Percentiles rank a stretch among this genome's conserved stretches.
These are phyloP conservation scores for Clarias pachynema DNA, from an alignment of 2,797 vertebrate species.

Conservation along the genomic window DNA sequence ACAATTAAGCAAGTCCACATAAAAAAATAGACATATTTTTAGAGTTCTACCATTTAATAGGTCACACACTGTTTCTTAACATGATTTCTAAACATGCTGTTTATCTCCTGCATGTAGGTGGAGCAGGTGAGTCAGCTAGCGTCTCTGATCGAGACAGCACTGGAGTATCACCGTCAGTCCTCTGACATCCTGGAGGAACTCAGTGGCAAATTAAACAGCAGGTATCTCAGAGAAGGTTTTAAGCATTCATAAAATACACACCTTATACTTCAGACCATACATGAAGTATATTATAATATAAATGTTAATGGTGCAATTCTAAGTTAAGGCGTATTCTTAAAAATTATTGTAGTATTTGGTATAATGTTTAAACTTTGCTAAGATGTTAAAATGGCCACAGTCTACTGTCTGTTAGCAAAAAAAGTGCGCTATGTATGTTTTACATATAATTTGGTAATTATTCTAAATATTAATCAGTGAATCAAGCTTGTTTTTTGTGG, in stretches of 20 bases:
- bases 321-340: neutral
- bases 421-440: too few species aligned
- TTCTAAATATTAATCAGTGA: neutral
- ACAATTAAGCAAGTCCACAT: neutral
- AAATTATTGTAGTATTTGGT: neutral
- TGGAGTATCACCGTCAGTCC: slow-evolving; percentile 88
- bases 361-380: neutral
- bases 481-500: neutral
- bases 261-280: neutral
- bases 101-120: slow-evolving; percentile 71
- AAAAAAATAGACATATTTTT: neutral
- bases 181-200: slow-evolving; percentile 86
- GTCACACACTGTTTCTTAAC: neutral
- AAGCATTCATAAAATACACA: neutral
- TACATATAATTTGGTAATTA: neutral
- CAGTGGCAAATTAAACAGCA: slow-evolving; percentile 80
- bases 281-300: neutral
- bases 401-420: too few species aligned
- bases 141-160: slow-evolving; percentile 82
- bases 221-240: slow-evolving; percentile 65
- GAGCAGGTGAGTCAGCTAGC: slow-evolving; percentile 92
- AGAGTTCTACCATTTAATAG: neutral
- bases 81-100: neutral
- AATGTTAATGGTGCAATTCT: neutral
- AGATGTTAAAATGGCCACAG: neutral